phyloP scores from a whole-genome alignment of 1,140 invertebrate species.

The Eriocheir sinensis region DNA sequence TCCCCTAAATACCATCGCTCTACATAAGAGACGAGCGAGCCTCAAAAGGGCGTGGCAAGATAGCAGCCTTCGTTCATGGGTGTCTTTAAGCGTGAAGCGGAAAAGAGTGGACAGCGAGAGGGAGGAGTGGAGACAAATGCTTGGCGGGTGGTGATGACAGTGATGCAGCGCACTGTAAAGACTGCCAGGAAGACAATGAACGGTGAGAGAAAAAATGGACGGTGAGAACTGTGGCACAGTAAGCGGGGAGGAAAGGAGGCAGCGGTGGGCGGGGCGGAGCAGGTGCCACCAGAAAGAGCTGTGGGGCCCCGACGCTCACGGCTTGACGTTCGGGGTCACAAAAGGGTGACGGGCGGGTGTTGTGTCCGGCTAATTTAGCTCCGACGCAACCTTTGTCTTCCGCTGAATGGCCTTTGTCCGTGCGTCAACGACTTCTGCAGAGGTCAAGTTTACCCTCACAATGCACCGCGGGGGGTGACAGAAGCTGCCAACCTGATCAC shows the following conservation, averaged over 20 bases:
- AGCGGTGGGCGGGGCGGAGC: not conserved
- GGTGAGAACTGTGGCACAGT: not conserved
- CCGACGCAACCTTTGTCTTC: conserved; percentile 36
- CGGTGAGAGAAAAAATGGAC: not conserved
- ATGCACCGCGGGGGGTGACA: conserved; percentile 18
- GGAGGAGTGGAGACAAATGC: not conserved
- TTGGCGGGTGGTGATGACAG: not conserved
- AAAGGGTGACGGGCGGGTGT: conserved; percentile 40
- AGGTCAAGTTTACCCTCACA: conserved; percentile 24
- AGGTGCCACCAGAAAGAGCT: not conserved
- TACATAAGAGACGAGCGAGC: too few species aligned
- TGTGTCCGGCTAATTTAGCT: conserved; percentile 28
- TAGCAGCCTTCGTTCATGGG: too few species aligned
- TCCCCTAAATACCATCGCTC: too few species aligned
- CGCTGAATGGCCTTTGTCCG: conserved; percentile 33
- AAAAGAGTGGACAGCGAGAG: too few species aligned
- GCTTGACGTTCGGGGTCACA: conserved; percentile 8
- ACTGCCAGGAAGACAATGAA: not conserved
- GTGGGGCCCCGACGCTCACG: not conserved
- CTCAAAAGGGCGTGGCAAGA: too few species aligned
- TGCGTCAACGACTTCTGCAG: conserved; percentile 31
- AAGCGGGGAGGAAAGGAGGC: not conserved
- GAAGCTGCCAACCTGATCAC: not conserved
- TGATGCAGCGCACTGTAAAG: not conserved
- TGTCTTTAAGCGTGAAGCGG: too few species aligned